Base-by-base conservation (phyloP, 2,797 vertebrate genomes). In the Okamejei kenojei region DNA sequence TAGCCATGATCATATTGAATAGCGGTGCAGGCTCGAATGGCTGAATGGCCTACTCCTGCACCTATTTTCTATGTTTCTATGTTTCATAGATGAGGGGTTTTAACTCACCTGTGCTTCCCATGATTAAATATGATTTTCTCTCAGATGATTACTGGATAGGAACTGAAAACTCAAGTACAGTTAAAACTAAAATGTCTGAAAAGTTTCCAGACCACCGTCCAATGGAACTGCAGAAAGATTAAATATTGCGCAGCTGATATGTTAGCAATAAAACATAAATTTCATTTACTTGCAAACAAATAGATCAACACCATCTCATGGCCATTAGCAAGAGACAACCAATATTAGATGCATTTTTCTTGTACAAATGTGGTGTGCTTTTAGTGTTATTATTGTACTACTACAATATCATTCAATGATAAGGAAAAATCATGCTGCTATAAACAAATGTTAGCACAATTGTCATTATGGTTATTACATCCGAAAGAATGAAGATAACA, bases 321-420 rank as follows among this genome's bases (percentile, higher is more conserved):
- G 19, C 32, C 78, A 19, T 79, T 15, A 65, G 35, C 58, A 63
- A n/a, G 29, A 86, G 54, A 86, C 82, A 32, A n/a, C 63, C 84
- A 32, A 65, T 88, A 88, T 88, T 32, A 65, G 61, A 88, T 11
- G 15, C 84, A 88, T 32, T 65, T 88, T 65, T 65, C 84, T 88
- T 88, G 63, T 65, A n/a, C 17, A 17, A n/a, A 35, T 35, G 17
- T 32, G 29, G 7, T 65, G 15, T 88, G 61, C 7, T 7, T 65
- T 32, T 65, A 13, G 11, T 32, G 61, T 88, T n/a, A 32, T 63
- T 65, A 32, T 65, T 86, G n/a, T n/a, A 65, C n/a, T 86, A 19
- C 45, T 38, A 35, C 32, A 79, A 38, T 79, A 79, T 38, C 35
- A 38, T 79, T 65, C 65, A 32, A 88, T 65, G 61, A 17, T 6